These are phyloP conservation scores for Drosophila barbarae DNA, from an alignment of 2,888 invertebrate genomes.

Conservation along the genomic window DNA sequence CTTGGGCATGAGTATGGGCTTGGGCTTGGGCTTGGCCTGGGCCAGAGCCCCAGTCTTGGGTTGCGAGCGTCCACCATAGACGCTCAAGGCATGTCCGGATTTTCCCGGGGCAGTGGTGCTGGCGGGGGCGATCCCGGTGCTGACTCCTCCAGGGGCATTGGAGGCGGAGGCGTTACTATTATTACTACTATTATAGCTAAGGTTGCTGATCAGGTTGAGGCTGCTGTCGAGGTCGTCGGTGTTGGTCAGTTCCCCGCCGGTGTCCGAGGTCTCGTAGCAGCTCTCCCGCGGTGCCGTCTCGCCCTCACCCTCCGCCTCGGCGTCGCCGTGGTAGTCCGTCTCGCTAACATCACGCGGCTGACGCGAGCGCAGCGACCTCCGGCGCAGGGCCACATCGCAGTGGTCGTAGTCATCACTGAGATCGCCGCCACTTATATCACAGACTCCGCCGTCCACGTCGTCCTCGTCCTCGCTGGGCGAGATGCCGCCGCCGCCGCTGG, in stretches of 20 bases:
- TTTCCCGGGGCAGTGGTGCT: constrained; percentile 37
- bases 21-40: constrained; percentile 56
- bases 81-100: constrained; percentile 44
- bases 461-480: constrained; percentile 73
- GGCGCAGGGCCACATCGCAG: constrained; percentile 62
- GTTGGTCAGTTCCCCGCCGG: constrained; percentile 77
- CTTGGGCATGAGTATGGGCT: constrained; percentile 67
- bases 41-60: constrained; percentile 73
- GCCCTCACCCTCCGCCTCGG: constrained; percentile 48
- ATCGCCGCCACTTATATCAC: constrained; percentile 76
- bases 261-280: constrained; percentile 79
- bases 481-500: constrained; percentile 45
- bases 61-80: constrained; percentile 52
- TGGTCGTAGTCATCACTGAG: constrained; percentile 77
- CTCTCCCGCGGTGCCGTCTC: constrained; percentile 69
- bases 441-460: constrained; percentile 71
- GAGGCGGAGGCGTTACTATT: constrained; percentile 75
- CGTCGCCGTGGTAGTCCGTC: constrained; percentile 75
- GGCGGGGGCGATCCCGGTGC: constrained; percentile 28
- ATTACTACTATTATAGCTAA: constrained; percentile 80
- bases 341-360: constrained; percentile 66
- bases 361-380: constrained; percentile 50
- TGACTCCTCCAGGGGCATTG: constrained; percentile 70
- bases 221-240: constrained; percentile 77
- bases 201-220: constrained; percentile 78